Percentiles rank a stretch among this genome's conserved stretches.
Conservation (phyloP, 2,888 invertebrate species). For the Dolomedes plantarius region DNA sequence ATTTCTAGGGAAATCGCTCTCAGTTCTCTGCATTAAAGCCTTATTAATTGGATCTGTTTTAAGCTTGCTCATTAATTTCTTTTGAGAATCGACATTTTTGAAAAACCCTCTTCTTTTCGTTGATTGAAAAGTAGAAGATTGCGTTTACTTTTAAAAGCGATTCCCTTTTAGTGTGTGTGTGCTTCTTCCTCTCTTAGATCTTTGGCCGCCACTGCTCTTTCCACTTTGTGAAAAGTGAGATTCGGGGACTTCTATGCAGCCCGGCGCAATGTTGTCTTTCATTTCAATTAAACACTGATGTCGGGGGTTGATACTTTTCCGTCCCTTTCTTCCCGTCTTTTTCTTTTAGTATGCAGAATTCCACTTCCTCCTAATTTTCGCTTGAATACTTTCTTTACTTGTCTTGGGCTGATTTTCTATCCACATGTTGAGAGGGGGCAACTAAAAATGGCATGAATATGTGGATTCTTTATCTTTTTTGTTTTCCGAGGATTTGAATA, state of each 20-base stretch:
- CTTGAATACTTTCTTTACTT: conserved; percentile 1
- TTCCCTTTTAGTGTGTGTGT: conserved; percentile 1
- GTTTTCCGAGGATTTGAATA: too few species aligned
- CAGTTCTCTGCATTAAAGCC: too few species aligned
- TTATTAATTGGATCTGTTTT: not conserved
- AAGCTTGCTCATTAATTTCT: not conserved
- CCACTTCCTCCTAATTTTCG: conserved; percentile 15
- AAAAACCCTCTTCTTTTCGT: too few species aligned
- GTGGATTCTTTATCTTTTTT: too few species aligned
- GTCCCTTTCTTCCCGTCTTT: not conserved
- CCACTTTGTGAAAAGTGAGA: not conserved
- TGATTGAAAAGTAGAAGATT: not conserved
- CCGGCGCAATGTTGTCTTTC: conserved; percentile 31
- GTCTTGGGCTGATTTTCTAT: not conserved
- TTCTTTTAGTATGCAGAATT: conserved; percentile 18
- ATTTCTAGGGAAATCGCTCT: too few species aligned
- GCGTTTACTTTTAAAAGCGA: conserved; percentile 3
- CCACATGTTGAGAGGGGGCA: not conserved
- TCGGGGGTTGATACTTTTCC: not conserved
- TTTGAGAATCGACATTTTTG: not conserved
- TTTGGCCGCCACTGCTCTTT: conserved; percentile 6
- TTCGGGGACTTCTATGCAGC: conserved; percentile 32
- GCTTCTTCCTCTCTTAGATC: not conserved
- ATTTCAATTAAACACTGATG: conserved; percentile 51
- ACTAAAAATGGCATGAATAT: not conserved